phyloP scores from a whole-genome alignment of 2,888 invertebrate genomes.

The Andrena hattorfiana region DNA sequence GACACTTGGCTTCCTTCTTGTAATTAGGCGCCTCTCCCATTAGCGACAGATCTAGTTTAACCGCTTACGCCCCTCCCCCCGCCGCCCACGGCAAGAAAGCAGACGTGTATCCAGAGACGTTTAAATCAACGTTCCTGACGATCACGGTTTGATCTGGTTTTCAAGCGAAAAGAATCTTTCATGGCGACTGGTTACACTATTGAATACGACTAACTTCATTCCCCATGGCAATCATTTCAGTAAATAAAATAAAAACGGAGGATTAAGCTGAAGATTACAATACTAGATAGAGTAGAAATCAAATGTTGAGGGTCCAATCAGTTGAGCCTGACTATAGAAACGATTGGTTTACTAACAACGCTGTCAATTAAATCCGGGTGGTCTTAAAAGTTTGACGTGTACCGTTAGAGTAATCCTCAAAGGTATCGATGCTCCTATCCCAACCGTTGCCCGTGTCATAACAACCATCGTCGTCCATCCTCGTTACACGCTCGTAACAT shows the following conservation, averaged over 20 bases:
- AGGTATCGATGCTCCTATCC: background rate
- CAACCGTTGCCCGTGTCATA: slow-evolving; percentile 46
- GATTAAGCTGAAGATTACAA: background rate
- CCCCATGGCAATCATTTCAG: background rate
- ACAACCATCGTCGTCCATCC: slow-evolving; percentile 28
- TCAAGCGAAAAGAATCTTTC: background rate
- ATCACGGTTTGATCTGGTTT: slow-evolving; percentile 27
- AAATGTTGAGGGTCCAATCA: background rate
- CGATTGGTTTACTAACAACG: background rate
- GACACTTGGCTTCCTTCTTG: slow-evolving; percentile 71
- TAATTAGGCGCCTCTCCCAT: slow-evolving; percentile 73
- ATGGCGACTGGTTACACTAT: background rate
- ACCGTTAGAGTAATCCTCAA: slow-evolving; percentile 15
- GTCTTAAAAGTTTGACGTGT: slow-evolving; percentile 9
- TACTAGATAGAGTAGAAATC: no score
- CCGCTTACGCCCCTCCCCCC: slow-evolving; percentile 54
- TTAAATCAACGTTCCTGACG: slow-evolving; percentile 29
- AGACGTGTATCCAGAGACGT: slow-evolving; percentile 31
- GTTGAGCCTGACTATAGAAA: background rate
- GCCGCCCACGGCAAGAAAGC: slow-evolving; percentile 27
- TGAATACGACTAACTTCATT: slow-evolving; percentile 1
- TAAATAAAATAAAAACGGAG: background rate
- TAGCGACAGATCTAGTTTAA: slow-evolving; percentile 64
- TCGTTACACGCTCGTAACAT: slow-evolving; percentile 43
- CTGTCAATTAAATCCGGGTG: background rate